Evolutionary conservation across 2,797 vertebrate species (phyloP), one percentile per base, ranked within the genome.

Genomic region (Arremon aurantiirostris): DNA sequence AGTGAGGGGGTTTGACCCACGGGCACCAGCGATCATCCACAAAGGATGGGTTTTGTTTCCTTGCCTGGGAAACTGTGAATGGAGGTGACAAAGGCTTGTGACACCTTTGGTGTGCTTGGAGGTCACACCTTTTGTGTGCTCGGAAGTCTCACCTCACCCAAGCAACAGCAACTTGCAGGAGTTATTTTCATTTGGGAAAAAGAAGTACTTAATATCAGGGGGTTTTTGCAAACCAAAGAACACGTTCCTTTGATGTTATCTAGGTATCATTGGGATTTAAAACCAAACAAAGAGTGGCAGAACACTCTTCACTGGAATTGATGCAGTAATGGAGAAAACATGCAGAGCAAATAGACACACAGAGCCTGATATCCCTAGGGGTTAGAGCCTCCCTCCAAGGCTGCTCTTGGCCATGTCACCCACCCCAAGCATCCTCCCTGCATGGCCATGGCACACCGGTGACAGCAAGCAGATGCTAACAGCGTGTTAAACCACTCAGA

Each of bases 211-310:
- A 37, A 49, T 39, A 55, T 41, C 8, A 30, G 46, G 8, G 8
- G 1, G 0, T 32, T 41, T 56, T 39, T n/a, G 35, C 17, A 68
- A 49, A 69, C 2, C 2, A 59, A 4, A 12, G 14, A 69, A n/a
- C 13, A 35, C 3, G 6, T 77, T 70, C 47, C 8, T 64, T 64
- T 65, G 41, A 65, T 15, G 42, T 49, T 41, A 35, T 15, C 18
- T 60, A 46, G 39, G 11, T 30, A 64, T 34, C 21, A 28, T 14
- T 73, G n/a, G 12, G 26, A 57, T 23, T 52, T 72, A 61, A 82
- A 86, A 57, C 26, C 0, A 83, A 57, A 32, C 0, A 1, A 84
- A 69, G 16, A 3, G 4, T 75, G n/a, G 24, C 55, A 82, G 50
- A 64, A 60, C 7, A 20, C 27, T 75, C 50, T 72, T 73, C 41